These are phyloP conservation scores for Scytalopus superciliaris DNA, from an alignment of 2,113 vertebrate species.

Conservation along the genomic window DNA sequence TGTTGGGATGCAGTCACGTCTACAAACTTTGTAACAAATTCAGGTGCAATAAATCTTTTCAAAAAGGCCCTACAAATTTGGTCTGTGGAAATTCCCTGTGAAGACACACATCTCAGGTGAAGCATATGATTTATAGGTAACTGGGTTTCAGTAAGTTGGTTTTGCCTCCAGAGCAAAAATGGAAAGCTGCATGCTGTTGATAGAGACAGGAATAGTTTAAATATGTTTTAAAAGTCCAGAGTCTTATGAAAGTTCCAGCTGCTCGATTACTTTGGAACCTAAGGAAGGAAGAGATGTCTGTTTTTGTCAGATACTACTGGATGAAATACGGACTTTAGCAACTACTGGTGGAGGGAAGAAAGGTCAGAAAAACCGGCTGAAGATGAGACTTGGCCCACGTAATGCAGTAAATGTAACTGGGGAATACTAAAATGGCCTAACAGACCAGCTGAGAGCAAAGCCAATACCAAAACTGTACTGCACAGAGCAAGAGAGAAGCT, in stretches of 20 bases:
- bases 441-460: not conserved
- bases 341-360: not conserved
- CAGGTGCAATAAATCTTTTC: not conserved
- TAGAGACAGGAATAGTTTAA: not conserved
- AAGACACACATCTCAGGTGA: not conserved
- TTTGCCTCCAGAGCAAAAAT: not conserved
- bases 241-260: not conserved
- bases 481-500: not conserved
- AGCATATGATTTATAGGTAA: not conserved
- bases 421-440: not conserved
- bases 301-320: not conserved
- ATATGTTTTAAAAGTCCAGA: not conserved
- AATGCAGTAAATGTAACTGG: not conserved
- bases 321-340: not conserved
- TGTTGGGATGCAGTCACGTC: not conserved
- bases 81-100: not conserved
- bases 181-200: not conserved
- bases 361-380: not conserved
- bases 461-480: not conserved
- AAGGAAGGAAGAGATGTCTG: not conserved
- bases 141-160: not conserved
- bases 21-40: not conserved
- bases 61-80: not conserved
- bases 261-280: not conserved
- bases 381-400: not conserved